These are phyloP conservation scores for Sepioteuthis lessoniana DNA, from an alignment of 2,888 invertebrate genomes.

Conservation along the genomic window DNA sequence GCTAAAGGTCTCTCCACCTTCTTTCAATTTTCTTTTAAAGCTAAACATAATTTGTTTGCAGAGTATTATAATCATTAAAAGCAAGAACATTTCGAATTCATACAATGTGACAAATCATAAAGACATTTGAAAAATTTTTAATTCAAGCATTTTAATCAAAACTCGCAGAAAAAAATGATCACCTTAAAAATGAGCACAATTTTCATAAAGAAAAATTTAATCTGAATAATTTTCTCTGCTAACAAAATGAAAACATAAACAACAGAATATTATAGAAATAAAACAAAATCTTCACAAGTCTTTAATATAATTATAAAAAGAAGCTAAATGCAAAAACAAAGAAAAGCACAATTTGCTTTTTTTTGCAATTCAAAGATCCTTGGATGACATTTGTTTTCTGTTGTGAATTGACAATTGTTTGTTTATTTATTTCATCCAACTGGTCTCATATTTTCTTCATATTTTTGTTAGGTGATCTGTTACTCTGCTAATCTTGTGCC, in stretches of 20 bases:
- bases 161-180: neutral
- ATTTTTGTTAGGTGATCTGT: neutral
- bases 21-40: neutral
- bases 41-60: neutral
- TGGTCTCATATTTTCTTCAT: neutral
- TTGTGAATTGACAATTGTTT: neutral
- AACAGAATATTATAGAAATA: neutral
- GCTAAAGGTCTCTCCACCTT: too few species aligned
- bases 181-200: neutral
- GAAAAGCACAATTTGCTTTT: neutral
- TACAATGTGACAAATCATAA: too few species aligned
- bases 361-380: neutral
- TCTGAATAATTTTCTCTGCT: neutral
- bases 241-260: neutral
- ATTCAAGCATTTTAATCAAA: neutral
- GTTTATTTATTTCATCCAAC: neutral
- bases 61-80: neutral
- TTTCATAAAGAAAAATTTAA: neutral
- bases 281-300: too few species aligned
- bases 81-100: neutral
- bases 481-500: neutral
- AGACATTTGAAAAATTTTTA: neutral
- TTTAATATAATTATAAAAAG: neutral
- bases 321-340: neutral
- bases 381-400: neutral